Conservation (phyloP, 2,888 invertebrate species). For the Drosophila conformis region DNA sequence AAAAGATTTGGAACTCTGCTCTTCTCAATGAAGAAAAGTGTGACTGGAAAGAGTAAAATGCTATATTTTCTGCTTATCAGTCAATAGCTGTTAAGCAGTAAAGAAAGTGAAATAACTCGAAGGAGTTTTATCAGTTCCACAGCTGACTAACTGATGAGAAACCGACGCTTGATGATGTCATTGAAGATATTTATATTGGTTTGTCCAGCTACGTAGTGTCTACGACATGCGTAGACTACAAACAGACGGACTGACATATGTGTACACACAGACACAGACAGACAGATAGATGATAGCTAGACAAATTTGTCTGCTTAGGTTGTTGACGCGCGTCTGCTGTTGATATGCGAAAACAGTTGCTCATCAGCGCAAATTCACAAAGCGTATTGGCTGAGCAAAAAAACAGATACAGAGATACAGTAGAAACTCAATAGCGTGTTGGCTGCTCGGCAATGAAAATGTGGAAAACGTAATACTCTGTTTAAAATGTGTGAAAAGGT, state of each 20-base stretch:
- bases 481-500: not conserved
- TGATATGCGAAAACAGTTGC: conserved; percentile 17
- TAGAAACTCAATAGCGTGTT: not conserved
- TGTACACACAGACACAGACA: conserved; percentile 16
- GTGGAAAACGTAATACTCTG: not conserved
- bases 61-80: not conserved
- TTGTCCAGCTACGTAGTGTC: not conserved
- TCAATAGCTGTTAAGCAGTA: not conserved
- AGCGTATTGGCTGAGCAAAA: conserved; percentile 8
- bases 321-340: conserved; percentile 39
- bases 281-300: conserved; percentile 11
- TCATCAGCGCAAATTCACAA: conserved; percentile 48
- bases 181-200: conserved; percentile 6
- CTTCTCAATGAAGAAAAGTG: not conserved
- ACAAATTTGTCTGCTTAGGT: conserved; percentile 23
- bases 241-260: not conserved
- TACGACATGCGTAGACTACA: not conserved
- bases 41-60: not conserved
- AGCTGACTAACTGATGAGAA: conserved; percentile 18
- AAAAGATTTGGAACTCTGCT: not conserved
- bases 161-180: conserved; percentile 46
- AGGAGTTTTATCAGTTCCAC: not conserved
- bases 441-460: not conserved
- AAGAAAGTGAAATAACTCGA: not conserved
- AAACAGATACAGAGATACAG: not conserved